These are phyloP conservation scores for Drosophila bipectinata DNA, from an alignment of 1,140 invertebrate species.

Conservation along the genomic window DNA sequence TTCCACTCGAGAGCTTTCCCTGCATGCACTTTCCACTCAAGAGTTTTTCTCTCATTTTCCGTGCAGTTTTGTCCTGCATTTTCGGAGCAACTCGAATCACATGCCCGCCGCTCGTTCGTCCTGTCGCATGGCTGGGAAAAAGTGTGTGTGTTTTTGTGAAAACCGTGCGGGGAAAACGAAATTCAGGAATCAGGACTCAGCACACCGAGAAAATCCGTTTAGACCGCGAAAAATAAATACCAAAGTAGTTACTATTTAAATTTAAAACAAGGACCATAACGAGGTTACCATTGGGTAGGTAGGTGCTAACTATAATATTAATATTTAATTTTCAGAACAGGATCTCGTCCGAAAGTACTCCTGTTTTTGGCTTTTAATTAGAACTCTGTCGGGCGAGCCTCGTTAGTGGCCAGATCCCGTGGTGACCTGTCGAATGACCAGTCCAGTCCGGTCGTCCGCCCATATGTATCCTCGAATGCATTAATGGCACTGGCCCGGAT, in stretches of 20 bases:
- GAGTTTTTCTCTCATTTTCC: conserved; percentile 7
- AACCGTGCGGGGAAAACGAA: conserved; percentile 4
- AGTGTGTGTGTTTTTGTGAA: neutral
- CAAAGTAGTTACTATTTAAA: conserved; percentile 74
- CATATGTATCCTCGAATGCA: conserved; percentile 16
- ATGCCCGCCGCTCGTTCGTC: conserved; percentile 67
- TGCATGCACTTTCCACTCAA: conserved; percentile 36
- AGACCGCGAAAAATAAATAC: conserved; percentile 2
- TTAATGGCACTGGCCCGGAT: conserved; percentile 30
- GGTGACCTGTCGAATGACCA: conserved; percentile 38
- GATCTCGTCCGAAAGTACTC: neutral
- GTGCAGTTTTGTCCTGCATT: conserved; percentile 62
- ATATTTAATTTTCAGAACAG: conserved; percentile 29
- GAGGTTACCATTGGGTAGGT: neutral
- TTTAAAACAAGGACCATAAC: conserved; percentile 39
- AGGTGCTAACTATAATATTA: conserved; percentile 25
- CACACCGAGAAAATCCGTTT: conserved; percentile 47
- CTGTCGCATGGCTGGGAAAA: conserved; percentile 52
- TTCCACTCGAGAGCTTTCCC: conserved; percentile 13
- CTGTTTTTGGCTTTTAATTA: conserved; percentile 68
- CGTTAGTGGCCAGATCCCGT: conserved; percentile 52
- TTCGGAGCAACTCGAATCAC: conserved; percentile 57
- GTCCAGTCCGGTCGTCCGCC: conserved; percentile 1
- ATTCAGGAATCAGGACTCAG: neutral
- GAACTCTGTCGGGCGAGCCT: conserved; percentile 51